These are phyloP conservation scores for Galerucella calmariensis DNA, from an alignment of 2,888 invertebrate genomes.

Conservation along the genomic window DNA sequence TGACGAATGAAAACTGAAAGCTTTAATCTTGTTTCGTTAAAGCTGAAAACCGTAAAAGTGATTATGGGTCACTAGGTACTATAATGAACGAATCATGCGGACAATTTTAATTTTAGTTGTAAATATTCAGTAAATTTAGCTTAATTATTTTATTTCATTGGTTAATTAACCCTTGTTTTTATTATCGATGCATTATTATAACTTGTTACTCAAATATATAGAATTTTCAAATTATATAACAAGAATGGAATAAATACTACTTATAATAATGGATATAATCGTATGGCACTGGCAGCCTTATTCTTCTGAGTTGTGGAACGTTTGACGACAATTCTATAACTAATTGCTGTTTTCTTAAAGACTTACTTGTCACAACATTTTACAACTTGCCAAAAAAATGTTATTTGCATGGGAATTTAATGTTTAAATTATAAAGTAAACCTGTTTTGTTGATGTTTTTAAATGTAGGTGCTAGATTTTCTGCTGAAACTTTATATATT, in stretches of 20 bases:
- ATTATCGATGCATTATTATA: conserved; percentile 52
- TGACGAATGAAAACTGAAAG: too few relatives aligned
- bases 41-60: not conserved
- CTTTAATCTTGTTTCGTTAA: not conserved
- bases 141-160: conserved; percentile 53
- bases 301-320: conserved; percentile 48
- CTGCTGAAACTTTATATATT: conserved; percentile 56
- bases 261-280: conserved; percentile 46
- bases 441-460: conserved; percentile 57
- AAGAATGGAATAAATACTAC: conserved; percentile 42
- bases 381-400: conserved; percentile 53
- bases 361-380: conserved; percentile 42
- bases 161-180: conserved; percentile 52
- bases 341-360: conserved; percentile 37
- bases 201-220: conserved; percentile 36
- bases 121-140: conserved; percentile 56
- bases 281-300: conserved; percentile 50
- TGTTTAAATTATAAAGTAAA: conserved; percentile 54
- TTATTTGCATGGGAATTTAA: conserved; percentile 55
- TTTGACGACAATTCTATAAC: conserved; percentile 41
- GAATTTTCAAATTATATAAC: conserved; percentile 46
- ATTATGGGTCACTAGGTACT: conserved; percentile 4
- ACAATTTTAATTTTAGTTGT: conserved; percentile 55
- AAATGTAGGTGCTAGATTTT: conserved; percentile 56
- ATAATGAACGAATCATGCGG: conserved; percentile 42